These are phyloP conservation scores for Callipepla californica DNA, from an alignment of 2,113 vertebrate species.

Conservation along the genomic window DNA sequence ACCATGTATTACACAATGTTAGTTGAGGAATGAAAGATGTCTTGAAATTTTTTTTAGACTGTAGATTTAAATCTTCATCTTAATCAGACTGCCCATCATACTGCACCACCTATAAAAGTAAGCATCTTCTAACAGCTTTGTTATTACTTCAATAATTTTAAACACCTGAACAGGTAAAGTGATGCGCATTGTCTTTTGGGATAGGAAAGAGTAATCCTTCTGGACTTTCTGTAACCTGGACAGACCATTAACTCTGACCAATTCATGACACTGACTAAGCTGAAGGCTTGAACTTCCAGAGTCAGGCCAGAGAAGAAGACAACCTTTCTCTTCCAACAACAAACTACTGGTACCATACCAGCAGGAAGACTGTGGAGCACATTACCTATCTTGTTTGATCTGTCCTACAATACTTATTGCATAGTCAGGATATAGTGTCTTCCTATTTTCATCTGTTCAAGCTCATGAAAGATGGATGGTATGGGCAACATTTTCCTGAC, in stretches of 20 bases:
- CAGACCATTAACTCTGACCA: background rate
- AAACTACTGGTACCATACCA: background rate
- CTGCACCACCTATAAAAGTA: background rate
- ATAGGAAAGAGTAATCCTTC: background rate
- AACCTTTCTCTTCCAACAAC: background rate
- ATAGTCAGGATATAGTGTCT: background rate
- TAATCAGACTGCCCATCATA: background rate
- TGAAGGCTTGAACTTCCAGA: background rate
- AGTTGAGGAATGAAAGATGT: background rate
- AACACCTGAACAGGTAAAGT: background rate
- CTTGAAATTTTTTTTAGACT: background rate
- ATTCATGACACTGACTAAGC: background rate
- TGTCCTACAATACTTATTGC: background rate
- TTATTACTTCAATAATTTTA: background rate
- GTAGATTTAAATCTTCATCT: rapidly evolving
- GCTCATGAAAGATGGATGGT: background rate
- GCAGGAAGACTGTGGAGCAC: background rate
- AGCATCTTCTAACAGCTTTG: background rate
- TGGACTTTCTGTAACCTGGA: background rate
- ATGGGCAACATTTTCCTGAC: background rate
- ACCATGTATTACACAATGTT: background rate
- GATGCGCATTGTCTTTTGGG: background rate
- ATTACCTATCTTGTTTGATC: background rate
- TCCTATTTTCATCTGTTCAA: background rate
- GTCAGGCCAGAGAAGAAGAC: background rate